These are phyloP conservation scores for Callitettix versicolor DNA, from an alignment of 1,140 invertebrate species.

Conservation along the genomic window DNA sequence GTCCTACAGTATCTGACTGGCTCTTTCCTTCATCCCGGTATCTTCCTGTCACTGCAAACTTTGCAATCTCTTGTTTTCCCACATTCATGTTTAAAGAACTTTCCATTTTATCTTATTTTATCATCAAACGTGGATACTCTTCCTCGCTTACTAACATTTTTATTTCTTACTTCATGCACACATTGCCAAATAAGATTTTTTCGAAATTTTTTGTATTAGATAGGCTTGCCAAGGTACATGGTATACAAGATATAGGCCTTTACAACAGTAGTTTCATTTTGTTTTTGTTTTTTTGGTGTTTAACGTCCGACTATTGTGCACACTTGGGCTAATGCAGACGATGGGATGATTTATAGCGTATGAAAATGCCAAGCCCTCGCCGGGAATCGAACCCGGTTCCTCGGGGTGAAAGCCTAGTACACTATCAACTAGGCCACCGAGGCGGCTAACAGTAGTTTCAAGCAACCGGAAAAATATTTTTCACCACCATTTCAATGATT, in stretches of 20 bases:
- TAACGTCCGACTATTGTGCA: no score
- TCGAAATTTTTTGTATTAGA: not conserved
- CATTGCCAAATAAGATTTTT: not conserved
- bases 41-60: conserved; percentile 6
- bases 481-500: conserved; percentile 1
- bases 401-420: no score
- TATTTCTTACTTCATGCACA: conserved; percentile 2
- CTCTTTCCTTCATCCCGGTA: not conserved
- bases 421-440: no score
- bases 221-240: not conserved
- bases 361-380: no score
- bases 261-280: no score
- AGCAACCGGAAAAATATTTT: conserved; percentile 7
- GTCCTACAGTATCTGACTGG: not conserved
- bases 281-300: no score
- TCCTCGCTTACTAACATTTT: conserved; percentile 1
- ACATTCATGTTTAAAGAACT: not conserved
- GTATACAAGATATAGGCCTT: not conserved
- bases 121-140: not conserved
- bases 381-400: no score
- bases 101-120: not conserved
- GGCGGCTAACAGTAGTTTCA: no score
- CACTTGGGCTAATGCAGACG: no score
- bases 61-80: conserved; percentile 3
- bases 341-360: no score